Percentiles rank a stretch among this genome's conserved stretches.
Conservation (phyloP, 2,888 invertebrate species). For the Pristionchus mayeri region DNA sequence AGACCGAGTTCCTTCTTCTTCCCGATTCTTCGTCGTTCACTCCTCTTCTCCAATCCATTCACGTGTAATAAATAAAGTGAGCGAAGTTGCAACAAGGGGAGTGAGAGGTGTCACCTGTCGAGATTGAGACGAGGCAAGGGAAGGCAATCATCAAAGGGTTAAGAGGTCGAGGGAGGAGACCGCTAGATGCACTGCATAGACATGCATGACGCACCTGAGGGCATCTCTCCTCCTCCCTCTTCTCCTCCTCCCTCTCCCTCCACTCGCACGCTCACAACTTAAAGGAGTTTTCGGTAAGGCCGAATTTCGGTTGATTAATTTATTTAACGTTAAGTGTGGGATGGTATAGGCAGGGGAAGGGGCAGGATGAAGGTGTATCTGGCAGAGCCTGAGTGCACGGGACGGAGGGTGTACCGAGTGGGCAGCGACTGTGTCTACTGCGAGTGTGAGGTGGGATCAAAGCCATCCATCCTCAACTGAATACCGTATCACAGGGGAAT, state of each 20-base stretch:
- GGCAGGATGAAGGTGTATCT: not conserved
- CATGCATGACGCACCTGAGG: not conserved
- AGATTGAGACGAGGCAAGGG: no score
- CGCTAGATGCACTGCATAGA: not conserved
- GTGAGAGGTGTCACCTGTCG: conserved; percentile 35
- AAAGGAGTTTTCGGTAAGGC: conserved; percentile 3
- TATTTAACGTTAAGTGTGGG: no score
- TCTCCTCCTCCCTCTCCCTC: not conserved
- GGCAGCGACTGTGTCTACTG: conserved; percentile 5
- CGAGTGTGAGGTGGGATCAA: not conserved
- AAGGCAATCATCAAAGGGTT: conserved; percentile 10
- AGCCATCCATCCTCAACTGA: not conserved
- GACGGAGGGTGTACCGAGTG: not conserved
- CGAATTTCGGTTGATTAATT: no score
- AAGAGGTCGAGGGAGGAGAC: not conserved
- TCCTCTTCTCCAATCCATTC: not conserved
- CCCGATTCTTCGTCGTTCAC: not conserved
- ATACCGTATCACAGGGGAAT: conserved; percentile 28
- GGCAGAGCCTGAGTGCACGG: not conserved
- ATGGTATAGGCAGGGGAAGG: not conserved
- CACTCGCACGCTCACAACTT: not conserved
- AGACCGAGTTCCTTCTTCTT: not conserved
- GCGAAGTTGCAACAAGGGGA: conserved; percentile 5
- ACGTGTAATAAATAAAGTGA: conserved; percentile 39
- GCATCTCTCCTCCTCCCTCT: not conserved